Conservation (phyloP, 2,113 vertebrate genomes). For the Microtus pennsylvanicus region DNA sequence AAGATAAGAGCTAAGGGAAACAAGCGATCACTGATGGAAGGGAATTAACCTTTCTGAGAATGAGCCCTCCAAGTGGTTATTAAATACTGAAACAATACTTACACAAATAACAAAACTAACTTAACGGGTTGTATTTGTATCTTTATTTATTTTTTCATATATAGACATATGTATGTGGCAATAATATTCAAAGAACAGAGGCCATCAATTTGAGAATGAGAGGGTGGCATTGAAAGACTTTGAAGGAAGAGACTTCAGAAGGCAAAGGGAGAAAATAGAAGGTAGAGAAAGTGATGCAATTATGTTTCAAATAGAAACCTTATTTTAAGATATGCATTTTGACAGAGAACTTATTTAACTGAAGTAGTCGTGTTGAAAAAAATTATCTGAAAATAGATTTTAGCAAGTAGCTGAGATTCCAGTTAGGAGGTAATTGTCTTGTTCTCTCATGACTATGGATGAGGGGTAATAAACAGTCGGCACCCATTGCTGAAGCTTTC, state of each 20-base stretch:
- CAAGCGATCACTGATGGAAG: background rate
- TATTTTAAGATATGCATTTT: background rate
- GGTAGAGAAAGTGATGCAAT: background rate
- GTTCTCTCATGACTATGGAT: background rate
- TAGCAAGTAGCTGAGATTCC: too few relatives aligned
- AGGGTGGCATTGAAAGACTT: too few relatives aligned
- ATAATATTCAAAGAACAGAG: background rate
- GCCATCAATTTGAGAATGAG: background rate
- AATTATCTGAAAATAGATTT: background rate
- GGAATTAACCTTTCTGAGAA: background rate
- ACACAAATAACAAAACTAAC: background rate
- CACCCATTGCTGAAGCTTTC: background rate
- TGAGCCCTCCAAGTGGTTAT: fast-evolving
- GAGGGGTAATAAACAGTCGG: background rate
- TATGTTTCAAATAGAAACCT: background rate
- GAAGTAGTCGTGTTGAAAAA: background rate
- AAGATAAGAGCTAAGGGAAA: background rate
- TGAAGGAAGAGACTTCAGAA: too few relatives aligned
- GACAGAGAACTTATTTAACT: background rate
- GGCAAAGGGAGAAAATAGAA: background rate
- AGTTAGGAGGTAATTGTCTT: background rate
- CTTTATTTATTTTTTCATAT: too few relatives aligned
- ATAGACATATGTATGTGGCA: too few relatives aligned
- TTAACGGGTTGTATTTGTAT: fast-evolving
- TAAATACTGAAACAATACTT: background rate